Conservation (phyloP, 2,888 invertebrate species). For the Plagodis pulveraria region DNA sequence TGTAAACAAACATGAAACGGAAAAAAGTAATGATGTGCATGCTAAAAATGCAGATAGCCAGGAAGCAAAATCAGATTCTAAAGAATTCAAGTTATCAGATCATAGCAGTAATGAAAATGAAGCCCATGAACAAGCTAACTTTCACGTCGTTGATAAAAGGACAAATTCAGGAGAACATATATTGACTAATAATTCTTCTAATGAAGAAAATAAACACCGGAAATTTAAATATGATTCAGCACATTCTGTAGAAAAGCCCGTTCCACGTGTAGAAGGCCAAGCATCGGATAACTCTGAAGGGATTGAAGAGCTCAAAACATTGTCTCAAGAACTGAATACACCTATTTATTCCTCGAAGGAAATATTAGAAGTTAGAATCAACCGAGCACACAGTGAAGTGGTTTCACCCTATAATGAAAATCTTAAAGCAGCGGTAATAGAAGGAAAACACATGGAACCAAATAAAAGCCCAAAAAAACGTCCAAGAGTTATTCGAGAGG, state of each 20-base stretch:
- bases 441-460: background rate
- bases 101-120: constrained; percentile 7
- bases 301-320: constrained; percentile 1
- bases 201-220: background rate
- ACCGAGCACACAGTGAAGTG: constrained; percentile 9
- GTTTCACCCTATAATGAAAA: background rate
- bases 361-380: constrained; percentile 12
- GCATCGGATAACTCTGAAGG: background rate
- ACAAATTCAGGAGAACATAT: constrained; percentile 1
- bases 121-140: constrained; percentile 17
- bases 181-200: constrained; percentile 1
- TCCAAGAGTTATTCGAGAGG: constrained; percentile 33
- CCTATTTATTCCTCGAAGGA: constrained; percentile 14
- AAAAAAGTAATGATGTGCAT: constrained; percentile 7
- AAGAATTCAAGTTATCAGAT: constrained; percentile 5
- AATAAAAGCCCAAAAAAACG: background rate
- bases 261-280: background rate
- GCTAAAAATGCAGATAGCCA: constrained; percentile 8
- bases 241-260: constrained; percentile 5
- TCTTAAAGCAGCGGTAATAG: background rate
- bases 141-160: constrained; percentile 3
- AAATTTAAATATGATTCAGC: background rate
- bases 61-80: constrained; percentile 5
- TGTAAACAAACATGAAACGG: constrained; percentile 2
- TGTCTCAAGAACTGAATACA: background rate